These are phyloP conservation scores for Acropora tenuis DNA, from an alignment of 64 coral and sea anemone genomes.

Conservation along the genomic window DNA sequence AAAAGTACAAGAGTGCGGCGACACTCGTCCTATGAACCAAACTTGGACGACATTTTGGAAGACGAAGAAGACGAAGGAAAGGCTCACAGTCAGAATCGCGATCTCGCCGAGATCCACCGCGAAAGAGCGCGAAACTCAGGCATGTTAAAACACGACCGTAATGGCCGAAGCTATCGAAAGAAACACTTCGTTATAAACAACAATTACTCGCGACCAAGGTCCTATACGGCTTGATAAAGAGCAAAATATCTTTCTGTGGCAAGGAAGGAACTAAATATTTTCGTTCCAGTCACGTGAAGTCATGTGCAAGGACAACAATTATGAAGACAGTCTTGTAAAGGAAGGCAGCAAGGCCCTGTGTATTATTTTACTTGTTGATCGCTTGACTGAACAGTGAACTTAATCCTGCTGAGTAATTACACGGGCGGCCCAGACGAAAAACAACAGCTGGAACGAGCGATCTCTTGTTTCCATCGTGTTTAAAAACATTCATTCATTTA, in stretches of 20 bases:
- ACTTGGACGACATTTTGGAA: constrained; percentile 64
- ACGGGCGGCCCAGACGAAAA: too few relatives aligned
- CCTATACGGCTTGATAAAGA: constrained; percentile 9
- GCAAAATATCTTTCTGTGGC: background rate
- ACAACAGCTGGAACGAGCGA: too few relatives aligned
- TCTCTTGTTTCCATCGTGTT: too few relatives aligned
- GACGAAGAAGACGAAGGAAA: constrained; percentile 32
- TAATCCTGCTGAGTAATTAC: too few relatives aligned
- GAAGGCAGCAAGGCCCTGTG: background rate
- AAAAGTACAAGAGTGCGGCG: constrained; percentile 39
- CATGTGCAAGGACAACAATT: constrained; percentile 36
- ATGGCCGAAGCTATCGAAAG: constrained; percentile 55
- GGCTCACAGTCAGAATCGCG: background rate
- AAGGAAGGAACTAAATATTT: background rate
- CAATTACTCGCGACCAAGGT: constrained; percentile 34
- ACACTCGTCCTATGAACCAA: constrained; percentile 71
- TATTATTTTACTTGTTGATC: too few relatives aligned
- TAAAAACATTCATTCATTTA: too few relatives aligned
- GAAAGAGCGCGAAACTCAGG: constrained; percentile 51
- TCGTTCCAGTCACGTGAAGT: constrained; percentile 25
- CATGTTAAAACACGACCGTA: constrained; percentile 10
- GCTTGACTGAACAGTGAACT: too few relatives aligned
- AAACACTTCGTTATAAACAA: constrained; percentile 30
- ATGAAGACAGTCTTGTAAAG: background rate
- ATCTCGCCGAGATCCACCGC: constrained; percentile 58